Conservation (phyloP, 2,113 vertebrate species). For the Nibea albiflora region DNA sequence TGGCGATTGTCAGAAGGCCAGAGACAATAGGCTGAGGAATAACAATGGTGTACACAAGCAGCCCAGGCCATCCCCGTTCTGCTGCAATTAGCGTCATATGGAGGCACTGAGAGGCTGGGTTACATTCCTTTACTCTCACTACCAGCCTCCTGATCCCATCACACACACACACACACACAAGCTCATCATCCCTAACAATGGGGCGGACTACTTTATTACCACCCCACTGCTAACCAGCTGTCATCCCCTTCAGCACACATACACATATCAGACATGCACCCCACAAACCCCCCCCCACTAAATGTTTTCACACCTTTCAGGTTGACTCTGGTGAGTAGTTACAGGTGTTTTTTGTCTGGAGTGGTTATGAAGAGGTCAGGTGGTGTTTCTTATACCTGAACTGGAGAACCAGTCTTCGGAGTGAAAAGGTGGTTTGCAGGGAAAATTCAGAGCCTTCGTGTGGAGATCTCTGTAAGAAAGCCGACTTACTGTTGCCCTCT, state of each 20-base stretch:
- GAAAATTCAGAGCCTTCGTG: no score
- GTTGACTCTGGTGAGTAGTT: neutral
- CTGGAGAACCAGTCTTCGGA: neutral
- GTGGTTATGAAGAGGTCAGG: neutral
- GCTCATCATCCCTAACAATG: conserved; percentile 75
- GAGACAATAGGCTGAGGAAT: conserved; percentile 70
- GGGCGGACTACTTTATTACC: conserved; percentile 77
- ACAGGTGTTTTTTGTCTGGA: neutral
- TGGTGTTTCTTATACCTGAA: neutral
- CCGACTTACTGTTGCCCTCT: neutral
- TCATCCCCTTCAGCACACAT: conserved; percentile 23
- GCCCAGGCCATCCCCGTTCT: conserved; percentile 65
- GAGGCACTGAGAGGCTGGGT: conserved; percentile 62
- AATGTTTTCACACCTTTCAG: neutral
- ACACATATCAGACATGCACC: conserved; percentile 1
- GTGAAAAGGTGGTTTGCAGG: neutral
- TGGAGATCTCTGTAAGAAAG: neutral
- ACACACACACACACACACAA: conserved; percentile 48
- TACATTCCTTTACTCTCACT: conserved; percentile 77
- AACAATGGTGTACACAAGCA: conserved; percentile 79
- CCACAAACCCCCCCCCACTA: neutral
- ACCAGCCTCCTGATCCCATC: conserved; percentile 61
- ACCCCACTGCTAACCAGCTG: conserved; percentile 74
- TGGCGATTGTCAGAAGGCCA: conserved; percentile 64
- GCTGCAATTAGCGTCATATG: conserved; percentile 81